Percentiles rank a stretch among this genome's conserved stretches.
phyloP scores from a whole-genome alignment of 2,888 invertebrate genomes.

The Charanyca ferruginea region DNA sequence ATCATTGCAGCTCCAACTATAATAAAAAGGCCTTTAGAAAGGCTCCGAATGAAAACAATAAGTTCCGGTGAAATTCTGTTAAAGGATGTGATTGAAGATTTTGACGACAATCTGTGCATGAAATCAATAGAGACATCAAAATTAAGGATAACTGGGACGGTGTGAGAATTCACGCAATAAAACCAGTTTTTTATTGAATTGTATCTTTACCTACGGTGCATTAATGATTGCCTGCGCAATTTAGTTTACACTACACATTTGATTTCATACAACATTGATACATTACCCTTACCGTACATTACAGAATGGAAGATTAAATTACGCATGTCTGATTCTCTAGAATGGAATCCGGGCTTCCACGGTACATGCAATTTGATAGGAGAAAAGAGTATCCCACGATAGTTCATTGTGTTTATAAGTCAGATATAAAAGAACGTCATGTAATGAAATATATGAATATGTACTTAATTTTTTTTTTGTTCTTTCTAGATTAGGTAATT shows the following conservation, averaged over 20 bases:
- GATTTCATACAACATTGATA: constrained; percentile 60
- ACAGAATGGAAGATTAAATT: constrained; percentile 63
- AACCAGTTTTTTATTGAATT: neutral
- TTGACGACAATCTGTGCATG: neutral
- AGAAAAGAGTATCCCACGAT: constrained; percentile 71
- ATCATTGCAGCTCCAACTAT: neutral
- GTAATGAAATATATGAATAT: constrained; percentile 38
- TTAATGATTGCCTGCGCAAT: constrained; percentile 38
- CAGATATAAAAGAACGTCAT: constrained; percentile 43
- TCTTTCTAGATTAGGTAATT: constrained; percentile 7
- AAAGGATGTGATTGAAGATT: neutral
- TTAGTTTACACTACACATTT: constrained; percentile 50
- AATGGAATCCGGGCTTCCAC: constrained; percentile 61
- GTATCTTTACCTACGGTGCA: constrained; percentile 1
- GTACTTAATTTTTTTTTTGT: constrained; percentile 8
- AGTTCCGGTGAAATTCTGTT: neutral
- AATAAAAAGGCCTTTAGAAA: too few relatives aligned
- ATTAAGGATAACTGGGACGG: neutral
- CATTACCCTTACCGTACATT: constrained; percentile 53
- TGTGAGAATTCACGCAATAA: neutral
- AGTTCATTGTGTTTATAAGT: constrained; percentile 55
- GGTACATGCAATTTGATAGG: constrained; percentile 60
- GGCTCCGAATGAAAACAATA: neutral
- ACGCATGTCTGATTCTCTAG: constrained; percentile 67
- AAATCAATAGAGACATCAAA: neutral